Evolutionary conservation across 1,140 invertebrate species (phyloP).

Genomic region (Batillaria attramentaria): DNA sequence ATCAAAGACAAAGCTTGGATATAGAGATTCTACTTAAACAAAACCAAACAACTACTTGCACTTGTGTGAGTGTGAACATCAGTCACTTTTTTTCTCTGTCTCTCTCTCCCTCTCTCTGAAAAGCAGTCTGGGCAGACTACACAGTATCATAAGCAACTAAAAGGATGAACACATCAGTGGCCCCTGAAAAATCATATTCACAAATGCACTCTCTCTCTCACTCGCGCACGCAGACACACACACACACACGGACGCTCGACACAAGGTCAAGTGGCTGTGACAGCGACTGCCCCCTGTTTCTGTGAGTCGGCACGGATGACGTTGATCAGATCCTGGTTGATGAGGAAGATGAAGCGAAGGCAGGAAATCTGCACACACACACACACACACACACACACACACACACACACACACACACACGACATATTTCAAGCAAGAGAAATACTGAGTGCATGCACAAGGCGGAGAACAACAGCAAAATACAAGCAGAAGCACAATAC

Average conservation of each 20-base stretch:
- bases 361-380: constrained; percentile 85
- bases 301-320: constrained; percentile 86
- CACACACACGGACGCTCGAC: constrained; percentile 3
- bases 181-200: background rate
- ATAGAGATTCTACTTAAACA: background rate
- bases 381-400: too few relatives aligned
- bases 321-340: constrained; percentile 92
- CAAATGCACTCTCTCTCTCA: background rate
- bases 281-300: constrained; percentile 70
- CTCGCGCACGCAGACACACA: background rate
- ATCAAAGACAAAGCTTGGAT: too few relatives aligned
- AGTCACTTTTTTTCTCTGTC: background rate
- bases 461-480: too few relatives aligned
- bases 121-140: background rate
- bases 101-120: too few relatives aligned
- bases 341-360: constrained; percentile 91
- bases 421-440: too few relatives aligned
- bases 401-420: too few relatives aligned
- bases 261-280: too few relatives aligned
- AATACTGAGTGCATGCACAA: too few relatives aligned
- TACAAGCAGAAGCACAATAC: too few relatives aligned
- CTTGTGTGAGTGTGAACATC: background rate
- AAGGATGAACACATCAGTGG: too few relatives aligned
- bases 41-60: background rate
- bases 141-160: too few relatives aligned